Percentiles rank a stretch among this genome's conserved stretches.
Evolutionary conservation across 2,888 invertebrate genomes (phyloP).

Genomic region (Neria commutata): DNA sequence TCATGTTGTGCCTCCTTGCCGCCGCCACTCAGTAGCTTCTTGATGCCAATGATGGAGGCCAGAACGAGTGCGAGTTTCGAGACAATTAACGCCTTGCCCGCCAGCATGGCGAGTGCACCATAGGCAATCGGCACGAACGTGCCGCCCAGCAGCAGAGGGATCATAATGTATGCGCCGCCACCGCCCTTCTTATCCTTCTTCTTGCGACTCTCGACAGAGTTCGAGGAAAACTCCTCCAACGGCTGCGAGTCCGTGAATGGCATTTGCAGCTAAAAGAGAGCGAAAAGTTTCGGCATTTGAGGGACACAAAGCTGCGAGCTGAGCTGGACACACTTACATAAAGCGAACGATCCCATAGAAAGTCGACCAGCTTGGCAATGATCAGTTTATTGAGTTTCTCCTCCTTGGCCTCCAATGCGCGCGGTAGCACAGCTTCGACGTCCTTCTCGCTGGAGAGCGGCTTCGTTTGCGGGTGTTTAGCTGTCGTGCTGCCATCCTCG

Average conservation of each 20-base stretch:
- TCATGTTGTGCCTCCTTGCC: slow-evolving; percentile 72
- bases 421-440: slow-evolving; percentile 75
- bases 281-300: neutral
- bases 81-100: slow-evolving; percentile 85
- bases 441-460: slow-evolving; percentile 64
- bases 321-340: slow-evolving; percentile 66
- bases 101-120: slow-evolving; percentile 79
- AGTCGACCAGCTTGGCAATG: slow-evolving; percentile 74
- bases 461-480: slow-evolving; percentile 29
- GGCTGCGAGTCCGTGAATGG: slow-evolving; percentile 70
- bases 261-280: too few relatives aligned
- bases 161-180: slow-evolving; percentile 72
- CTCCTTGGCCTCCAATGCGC: slow-evolving; percentile 74
- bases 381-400: slow-evolving; percentile 77
- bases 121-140: slow-evolving; percentile 82
- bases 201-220: slow-evolving; percentile 66
- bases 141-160: slow-evolving; percentile 80
- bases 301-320: neutral
- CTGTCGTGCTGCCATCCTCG: slow-evolving; percentile 41
- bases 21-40: slow-evolving; percentile 76
- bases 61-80: slow-evolving; percentile 82
- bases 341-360: slow-evolving; percentile 79
- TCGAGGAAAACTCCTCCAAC: slow-evolving; percentile 65
- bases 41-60: slow-evolving; percentile 83
- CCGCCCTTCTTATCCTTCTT: slow-evolving; percentile 70